Evolutionary conservation across 2,113 vertebrate species (phyloP).

Genomic region (Myotis lucifugus): DNA sequence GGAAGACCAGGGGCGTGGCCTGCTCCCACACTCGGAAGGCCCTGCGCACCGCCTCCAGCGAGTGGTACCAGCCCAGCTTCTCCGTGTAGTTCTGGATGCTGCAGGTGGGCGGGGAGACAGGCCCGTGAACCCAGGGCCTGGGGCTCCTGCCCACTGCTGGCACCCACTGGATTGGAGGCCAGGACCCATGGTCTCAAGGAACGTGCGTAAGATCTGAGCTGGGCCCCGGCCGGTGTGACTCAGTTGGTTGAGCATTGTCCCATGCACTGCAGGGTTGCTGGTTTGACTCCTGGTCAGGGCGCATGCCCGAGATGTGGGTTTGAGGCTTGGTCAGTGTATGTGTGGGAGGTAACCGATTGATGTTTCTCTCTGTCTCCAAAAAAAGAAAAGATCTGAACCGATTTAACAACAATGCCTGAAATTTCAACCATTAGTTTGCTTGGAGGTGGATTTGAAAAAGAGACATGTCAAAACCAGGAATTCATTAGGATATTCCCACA

Average conservation of each 20-base stretch:
- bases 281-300: too few relatives aligned
- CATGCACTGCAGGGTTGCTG: too few relatives aligned
- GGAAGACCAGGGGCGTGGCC: constrained; percentile 91
- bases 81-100: constrained; percentile 94
- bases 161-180: not conserved
- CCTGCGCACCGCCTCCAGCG: constrained; percentile 86
- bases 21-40: constrained; percentile 93
- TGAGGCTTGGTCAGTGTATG: too few relatives aligned
- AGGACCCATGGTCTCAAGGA: not conserved
- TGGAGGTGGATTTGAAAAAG: not conserved
- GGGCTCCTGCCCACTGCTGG: rapidly evolving
- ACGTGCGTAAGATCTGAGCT: not conserved
- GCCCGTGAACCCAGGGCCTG: not conserved
- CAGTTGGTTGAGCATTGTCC: too few relatives aligned
- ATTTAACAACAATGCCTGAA: rapidly evolving
- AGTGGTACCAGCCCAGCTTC: constrained; percentile 91
- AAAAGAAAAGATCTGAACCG: too few relatives aligned
- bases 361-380: too few relatives aligned
- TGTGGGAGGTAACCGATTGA: too few relatives aligned
- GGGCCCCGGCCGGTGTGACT: too few relatives aligned
- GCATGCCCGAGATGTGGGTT: too few relatives aligned
- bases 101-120: rapidly evolving
- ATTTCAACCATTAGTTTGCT: not conserved
- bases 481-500: not conserved
- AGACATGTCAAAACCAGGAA: not conserved